phyloP scores from a whole-genome alignment of 2,113 vertebrate genomes.

The Archilochus colubris region DNA sequence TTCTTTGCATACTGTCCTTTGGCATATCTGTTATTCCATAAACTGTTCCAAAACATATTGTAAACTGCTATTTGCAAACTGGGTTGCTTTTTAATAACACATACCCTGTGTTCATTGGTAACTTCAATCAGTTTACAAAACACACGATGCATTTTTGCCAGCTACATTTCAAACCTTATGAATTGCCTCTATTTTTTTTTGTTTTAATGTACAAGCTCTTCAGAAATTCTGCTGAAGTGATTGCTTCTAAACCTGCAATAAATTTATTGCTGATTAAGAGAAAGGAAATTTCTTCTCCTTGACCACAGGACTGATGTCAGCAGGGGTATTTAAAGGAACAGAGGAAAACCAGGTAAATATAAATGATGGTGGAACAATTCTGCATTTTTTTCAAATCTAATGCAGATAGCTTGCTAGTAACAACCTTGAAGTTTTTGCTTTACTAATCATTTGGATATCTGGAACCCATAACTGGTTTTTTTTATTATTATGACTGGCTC shows the following conservation, averaged over 20 bases:
- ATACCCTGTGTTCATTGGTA: not conserved
- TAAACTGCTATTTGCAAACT: not conserved
- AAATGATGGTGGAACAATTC: not conserved
- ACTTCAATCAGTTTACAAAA: conserved; percentile 16
- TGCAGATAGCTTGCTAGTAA: not conserved
- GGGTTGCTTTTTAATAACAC: conserved; percentile 39
- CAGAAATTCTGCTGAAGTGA: not conserved
- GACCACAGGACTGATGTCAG: not conserved
- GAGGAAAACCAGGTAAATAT: not conserved
- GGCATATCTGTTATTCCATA: not conserved
- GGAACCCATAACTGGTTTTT: not conserved
- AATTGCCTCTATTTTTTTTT: not conserved
- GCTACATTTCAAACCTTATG: not conserved
- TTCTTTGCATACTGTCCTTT: conserved; percentile 17
- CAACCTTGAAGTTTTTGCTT: not conserved
- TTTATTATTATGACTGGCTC: not conserved
- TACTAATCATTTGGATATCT: not conserved
- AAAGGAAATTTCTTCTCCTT: not conserved
- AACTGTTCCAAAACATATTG: not conserved
- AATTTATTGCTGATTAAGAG: not conserved
- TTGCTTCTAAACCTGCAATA: not conserved
- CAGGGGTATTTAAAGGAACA: not conserved
- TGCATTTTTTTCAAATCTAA: not conserved
- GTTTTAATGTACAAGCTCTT: not conserved
- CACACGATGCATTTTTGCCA: not conserved